Evolutionary conservation across 2,888 invertebrate species (phyloP), one percentile per base, ranked within the genome.

Genomic region (Linnaemya vulpina): DNA sequence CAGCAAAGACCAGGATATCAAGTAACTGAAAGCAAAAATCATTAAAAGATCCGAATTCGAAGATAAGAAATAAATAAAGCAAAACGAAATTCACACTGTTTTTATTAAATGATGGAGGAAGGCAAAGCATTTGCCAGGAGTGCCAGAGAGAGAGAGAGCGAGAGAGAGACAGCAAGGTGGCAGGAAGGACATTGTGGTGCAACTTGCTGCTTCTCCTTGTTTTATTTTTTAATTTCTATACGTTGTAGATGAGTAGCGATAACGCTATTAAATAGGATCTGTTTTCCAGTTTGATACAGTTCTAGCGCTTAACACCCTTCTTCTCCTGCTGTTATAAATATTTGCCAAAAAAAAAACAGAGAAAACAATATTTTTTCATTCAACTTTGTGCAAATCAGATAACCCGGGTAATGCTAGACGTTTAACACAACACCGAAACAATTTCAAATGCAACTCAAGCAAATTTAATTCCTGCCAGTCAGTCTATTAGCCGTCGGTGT

Each of bases 21-120:
- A 80, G 88, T 89, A 89, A 86, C 90, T 88, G 82, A 87, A 87
- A 87, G 87, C 83, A 87, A 84, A 87, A 86, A 86, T 49, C 77
- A 87, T 53, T 84, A 65, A 81, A 55, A 75, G 68, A 84, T 84
- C 86, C 85, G 83, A 83, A 74, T 55, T 75, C 53, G 4, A 20
- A 22, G 86, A 87, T 87, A 86, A 81, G 71, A 74, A 35, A 51
- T 38, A 76, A 79, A 75, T 60, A 38, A 68, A 55, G 67, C 35
- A 76, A 30, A 67, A 68, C 62, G 67, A 30, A 78, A 65, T 85
- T 85, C 85, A 85, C 85, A 85, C 85, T 75, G 85, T 75, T 71
- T 58, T 75, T 76, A 76, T 70, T 80, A 62, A 55, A 15, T 51
- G 65, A 30, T 30, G 30, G 30, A 3, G 30, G 5, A 2, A 30